Base-by-base conservation (phyloP, 1,140 invertebrate genomes). In the Lordiphosa mommai region DNA sequence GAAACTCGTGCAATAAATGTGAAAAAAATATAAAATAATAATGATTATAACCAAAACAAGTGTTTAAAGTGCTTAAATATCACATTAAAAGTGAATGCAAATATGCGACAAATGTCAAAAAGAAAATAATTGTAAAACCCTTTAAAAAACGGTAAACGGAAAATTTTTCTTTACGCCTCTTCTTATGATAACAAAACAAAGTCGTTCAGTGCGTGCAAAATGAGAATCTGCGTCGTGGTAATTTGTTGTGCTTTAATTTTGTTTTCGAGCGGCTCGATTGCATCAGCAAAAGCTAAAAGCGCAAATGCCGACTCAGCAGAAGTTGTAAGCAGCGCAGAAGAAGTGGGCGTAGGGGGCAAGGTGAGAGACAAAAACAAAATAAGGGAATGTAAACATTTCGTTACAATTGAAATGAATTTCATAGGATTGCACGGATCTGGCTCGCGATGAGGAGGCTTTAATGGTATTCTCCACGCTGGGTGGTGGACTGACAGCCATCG, bases 381-480 rank as follows among this genome's bases (percentile, higher is more conserved):
- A 27, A 30, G 44, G 30, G 43, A 38, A 41, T 49, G 1, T 57
- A 64, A 59, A 73, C 63, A 52, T 63, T 67, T 66, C 52, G 64
- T 56, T 53, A 52, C 13, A 40, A 56, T 40, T 46, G 44, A 44
- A 32, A 59, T 17, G 16, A 33, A 13, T 46, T 50, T 32, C 44
- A 16, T 55, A 92, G 91, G 91, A 90, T 65, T 91, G 90, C 84
- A 94, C 93, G 14, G 93, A 93, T 68, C 86, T 95, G 63, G 91
- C 93, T 4, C 89, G 92, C 27, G 92, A 94, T 70, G 93, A 94
- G 84, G 92, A 94, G 80, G 90, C 93, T 59, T 90, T 94, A 41
- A 89, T 99, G 48, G 91, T 98, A 58, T 94, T 98, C 82, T 96
- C 96, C 9, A 99, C 97, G 3, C 91, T 99, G 47, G 96, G 96